Evolutionary conservation across 2,113 vertebrate species (phyloP).

Genomic region (Platichthys flesus): DNA sequence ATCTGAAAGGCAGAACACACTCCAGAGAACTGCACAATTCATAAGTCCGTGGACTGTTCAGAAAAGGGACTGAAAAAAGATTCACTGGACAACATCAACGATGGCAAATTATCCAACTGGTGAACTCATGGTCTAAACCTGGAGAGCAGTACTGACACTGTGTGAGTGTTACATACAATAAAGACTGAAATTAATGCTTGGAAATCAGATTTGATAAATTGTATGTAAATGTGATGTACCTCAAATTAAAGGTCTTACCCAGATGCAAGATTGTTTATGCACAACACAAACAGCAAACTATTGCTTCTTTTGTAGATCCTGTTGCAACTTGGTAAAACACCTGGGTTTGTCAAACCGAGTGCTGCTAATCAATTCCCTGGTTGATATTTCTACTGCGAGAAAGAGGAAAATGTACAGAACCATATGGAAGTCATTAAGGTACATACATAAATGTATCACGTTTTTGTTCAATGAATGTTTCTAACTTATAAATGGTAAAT

Average conservation of each 20-base stretch:
- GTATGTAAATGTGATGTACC: not conserved
- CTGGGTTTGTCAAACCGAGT: not conserved
- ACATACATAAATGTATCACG: not conserved
- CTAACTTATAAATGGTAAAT: not conserved
- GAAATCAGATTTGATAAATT: constrained; percentile 2
- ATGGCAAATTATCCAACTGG: not conserved
- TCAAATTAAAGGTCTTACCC: not conserved
- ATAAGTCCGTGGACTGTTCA: constrained; percentile 10
- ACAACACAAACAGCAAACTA: not conserved
- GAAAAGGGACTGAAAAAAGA: constrained; percentile 33
- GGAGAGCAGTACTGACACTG: not conserved
- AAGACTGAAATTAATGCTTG: not conserved
- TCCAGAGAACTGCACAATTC: not conserved
- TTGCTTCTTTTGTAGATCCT: too few relatives aligned
- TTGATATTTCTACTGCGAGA: not conserved
- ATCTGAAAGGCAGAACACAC: not conserved
- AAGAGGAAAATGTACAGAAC: not conserved
- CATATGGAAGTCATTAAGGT: too few relatives aligned
- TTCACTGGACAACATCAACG: not conserved
- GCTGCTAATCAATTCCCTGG: not conserved
- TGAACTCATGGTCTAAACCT: not conserved
- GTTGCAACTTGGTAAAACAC: not conserved
- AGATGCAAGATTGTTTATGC: not conserved
- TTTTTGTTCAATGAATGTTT: not conserved
- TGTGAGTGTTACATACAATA: constrained; percentile 8